phyloP scores from a whole-genome alignment of 92 coral and sea anemone genomes.

The Phymanthus crucifer region DNA sequence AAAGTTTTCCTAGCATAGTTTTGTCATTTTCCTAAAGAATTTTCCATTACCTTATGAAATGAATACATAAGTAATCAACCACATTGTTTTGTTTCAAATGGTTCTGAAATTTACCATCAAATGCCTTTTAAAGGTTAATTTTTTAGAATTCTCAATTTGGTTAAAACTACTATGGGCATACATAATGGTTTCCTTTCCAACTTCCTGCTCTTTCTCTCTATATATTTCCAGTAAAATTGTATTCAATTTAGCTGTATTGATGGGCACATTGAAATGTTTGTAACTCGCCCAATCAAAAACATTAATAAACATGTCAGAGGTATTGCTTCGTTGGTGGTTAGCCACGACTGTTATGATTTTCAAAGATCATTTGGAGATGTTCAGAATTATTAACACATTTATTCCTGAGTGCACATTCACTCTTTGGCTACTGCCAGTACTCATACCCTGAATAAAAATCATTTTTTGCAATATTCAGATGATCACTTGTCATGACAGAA shows the following conservation, averaged over 20 bases:
- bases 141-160: conserved; percentile 10
- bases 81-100: background rate
- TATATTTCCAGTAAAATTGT: background rate
- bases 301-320: conserved; percentile 36
- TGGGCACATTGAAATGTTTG: conserved; percentile 8
- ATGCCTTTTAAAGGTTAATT: conserved; percentile 1
- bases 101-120: conserved; percentile 8
- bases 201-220: conserved; percentile 28
- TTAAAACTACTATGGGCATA: background rate
- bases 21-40: conserved; percentile 17
- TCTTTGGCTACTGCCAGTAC: conserved; percentile 7
- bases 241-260: conserved; percentile 5
- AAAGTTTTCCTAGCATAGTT: conserved; percentile 19
- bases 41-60: conserved; percentile 4
- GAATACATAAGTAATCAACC: conserved; percentile 25
- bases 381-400: conserved; percentile 13
- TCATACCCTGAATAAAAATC: background rate
- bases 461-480: background rate
- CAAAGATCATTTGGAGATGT: conserved; percentile 14
- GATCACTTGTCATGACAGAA: background rate
- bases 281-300: background rate
- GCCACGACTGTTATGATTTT: conserved; percentile 30
- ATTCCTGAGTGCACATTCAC: background rate
- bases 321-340: conserved; percentile 33
- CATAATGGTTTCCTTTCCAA: conserved; percentile 14